These are phyloP conservation scores for Campylomormyrus numenius DNA, from an alignment of 2,113 vertebrate species.

Conservation along the genomic window DNA sequence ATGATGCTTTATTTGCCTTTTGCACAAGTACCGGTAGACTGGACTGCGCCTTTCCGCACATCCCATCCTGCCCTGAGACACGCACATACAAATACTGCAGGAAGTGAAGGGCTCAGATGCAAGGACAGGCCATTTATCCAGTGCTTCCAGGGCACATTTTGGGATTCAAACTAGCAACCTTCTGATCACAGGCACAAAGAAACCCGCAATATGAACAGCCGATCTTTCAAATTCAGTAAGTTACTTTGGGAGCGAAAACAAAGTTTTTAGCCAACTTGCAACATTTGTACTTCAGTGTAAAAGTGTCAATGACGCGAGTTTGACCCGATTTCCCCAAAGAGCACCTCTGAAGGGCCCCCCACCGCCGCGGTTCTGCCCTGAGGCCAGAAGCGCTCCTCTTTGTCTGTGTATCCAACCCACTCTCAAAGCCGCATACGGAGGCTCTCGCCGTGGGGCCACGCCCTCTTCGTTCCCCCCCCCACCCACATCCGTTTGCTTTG, in stretches of 20 bases:
- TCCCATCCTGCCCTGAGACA: background rate
- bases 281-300: background rate
- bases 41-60: background rate
- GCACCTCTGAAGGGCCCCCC: background rate
- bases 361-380: background rate
- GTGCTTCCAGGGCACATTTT: no score
- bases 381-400: background rate
- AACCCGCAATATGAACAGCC: background rate
- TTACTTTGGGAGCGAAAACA: background rate
- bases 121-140: background rate
- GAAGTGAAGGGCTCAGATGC: background rate
- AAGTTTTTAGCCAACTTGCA: background rate
- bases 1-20: background rate
- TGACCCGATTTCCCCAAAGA: background rate
- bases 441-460: slow-evolving; percentile 21
- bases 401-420: background rate
- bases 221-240: background rate
- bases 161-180: background rate
- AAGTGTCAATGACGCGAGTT: background rate
- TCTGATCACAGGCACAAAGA: background rate
- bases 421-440: background rate
- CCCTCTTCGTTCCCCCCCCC: slow-evolving; percentile 4
- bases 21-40: background rate
- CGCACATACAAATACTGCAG: background rate
- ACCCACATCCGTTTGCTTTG: slow-evolving; percentile 66